These are phyloP conservation scores for Tetragnatha versicolor DNA, from an alignment of 1,140 invertebrate species.

Conservation along the genomic window DNA sequence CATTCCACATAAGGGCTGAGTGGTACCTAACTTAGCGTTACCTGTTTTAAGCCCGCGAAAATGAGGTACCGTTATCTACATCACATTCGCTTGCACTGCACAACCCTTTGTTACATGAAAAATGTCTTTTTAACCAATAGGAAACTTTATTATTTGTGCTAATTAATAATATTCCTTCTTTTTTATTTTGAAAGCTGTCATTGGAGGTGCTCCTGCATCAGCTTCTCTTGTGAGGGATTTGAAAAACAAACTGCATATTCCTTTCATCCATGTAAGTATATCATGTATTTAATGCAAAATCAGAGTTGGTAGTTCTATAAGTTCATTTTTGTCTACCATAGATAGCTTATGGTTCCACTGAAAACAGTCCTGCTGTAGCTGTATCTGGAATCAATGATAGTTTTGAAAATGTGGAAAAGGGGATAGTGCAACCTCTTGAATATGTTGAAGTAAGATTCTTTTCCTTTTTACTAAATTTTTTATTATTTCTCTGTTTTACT, in stretches of 20 bases:
- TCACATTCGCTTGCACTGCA: too few relatives aligned
- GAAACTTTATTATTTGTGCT: too few relatives aligned
- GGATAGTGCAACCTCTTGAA: constrained; percentile 79
- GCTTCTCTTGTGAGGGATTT: constrained; percentile 75
- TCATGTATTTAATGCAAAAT: neutral
- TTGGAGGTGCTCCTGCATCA: constrained; percentile 79
- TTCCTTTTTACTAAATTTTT: too few relatives aligned
- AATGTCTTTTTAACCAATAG: too few relatives aligned
- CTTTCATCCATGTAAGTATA: constrained; percentile 9
- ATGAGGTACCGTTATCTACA: too few relatives aligned
- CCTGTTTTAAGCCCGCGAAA: too few relatives aligned
- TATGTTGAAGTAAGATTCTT: constrained; percentile 83
- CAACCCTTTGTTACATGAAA: too few relatives aligned
- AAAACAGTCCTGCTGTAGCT: constrained; percentile 78
- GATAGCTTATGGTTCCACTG: constrained; percentile 88
- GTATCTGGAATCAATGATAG: constrained; percentile 74
- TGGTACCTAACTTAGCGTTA: too few relatives aligned
- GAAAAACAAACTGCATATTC: constrained; percentile 63
- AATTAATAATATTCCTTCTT: too few relatives aligned
- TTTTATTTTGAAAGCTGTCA: constrained; percentile 63
- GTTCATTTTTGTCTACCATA: constrained; percentile 62
- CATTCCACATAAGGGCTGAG: too few relatives aligned
- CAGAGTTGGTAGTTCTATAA: neutral
- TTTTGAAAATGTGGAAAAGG: constrained; percentile 72
- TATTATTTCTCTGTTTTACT: too few relatives aligned